phyloP scores from a whole-genome alignment of 2,113 vertebrate genomes.

The Chunga burmeisteri region DNA sequence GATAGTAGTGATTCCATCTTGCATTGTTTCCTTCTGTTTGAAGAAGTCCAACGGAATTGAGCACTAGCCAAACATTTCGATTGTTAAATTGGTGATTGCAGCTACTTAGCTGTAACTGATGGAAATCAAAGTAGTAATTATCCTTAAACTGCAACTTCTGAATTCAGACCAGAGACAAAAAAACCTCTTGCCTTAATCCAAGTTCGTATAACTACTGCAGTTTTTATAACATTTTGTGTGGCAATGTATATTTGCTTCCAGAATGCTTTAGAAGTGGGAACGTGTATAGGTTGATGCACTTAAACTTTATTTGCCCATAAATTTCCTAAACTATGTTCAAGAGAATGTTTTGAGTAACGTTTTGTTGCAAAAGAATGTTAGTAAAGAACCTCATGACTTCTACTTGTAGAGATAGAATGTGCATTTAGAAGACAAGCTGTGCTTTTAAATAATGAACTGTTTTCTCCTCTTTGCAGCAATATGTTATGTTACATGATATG shows the following conservation, averaged over 20 bases:
- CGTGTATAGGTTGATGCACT: neutral
- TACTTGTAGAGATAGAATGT: neutral
- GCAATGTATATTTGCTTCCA: neutral
- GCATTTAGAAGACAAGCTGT: neutral
- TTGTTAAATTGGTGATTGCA: neutral
- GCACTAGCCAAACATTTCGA: neutral
- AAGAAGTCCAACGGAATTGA: neutral
- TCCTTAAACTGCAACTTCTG: neutral
- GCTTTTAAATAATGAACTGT: neutral
- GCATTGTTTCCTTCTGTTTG: neutral
- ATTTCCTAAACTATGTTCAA: neutral
- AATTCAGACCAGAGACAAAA: neutral
- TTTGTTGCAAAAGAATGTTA: neutral
- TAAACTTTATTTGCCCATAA: neutral
- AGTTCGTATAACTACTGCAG: neutral
- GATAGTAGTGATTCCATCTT: neutral
- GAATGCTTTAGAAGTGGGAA: neutral
- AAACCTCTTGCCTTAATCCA: neutral
- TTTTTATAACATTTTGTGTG: neutral
- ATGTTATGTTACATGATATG: constrained; percentile 96
- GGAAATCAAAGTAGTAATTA: neutral
- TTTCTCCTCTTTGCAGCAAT: constrained; percentile 84
- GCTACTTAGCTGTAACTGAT: neutral
- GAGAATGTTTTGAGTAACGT: neutral
- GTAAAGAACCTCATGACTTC: neutral